phyloP scores from a whole-genome alignment of 2,797 vertebrate species.

The Ptychadena robeensis region DNA sequence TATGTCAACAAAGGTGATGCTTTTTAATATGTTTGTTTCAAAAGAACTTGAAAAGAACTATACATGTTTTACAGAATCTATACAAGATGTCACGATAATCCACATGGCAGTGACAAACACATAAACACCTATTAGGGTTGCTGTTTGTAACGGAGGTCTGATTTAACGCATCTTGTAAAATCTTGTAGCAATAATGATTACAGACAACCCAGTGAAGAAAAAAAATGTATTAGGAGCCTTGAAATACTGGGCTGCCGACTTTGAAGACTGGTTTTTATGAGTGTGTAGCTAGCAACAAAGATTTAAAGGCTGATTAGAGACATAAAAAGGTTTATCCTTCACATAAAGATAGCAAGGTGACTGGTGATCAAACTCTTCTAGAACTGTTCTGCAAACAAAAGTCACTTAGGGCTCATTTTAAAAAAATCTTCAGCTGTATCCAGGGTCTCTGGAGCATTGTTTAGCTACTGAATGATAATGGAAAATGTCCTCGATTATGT shows the following conservation, averaged over 20 bases:
- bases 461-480: neutral
- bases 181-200: slow-evolving; percentile 12
- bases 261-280: slow-evolving; percentile 21
- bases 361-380: neutral
- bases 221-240: slow-evolving; percentile 14
- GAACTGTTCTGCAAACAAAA: neutral
- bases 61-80: neutral
- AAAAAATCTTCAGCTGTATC: neutral
- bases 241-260: slow-evolving; percentile 1
- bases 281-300: neutral
- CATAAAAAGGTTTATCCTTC: slow-evolving; percentile 1
- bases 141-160: slow-evolving; percentile 10
- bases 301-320: neutral
- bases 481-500: neutral
- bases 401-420: neutral
- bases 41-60: neutral
- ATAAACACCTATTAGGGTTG: slow-evolving; percentile 1
- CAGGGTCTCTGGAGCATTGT: neutral
- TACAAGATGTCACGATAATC: neutral
- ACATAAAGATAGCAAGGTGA: neutral
- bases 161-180: neutral
- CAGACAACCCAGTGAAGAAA: neutral
- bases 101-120: slow-evolving; percentile 6
- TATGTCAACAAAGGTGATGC: neutral
- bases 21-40: slow-evolving; percentile 1